Conservation (phyloP, 2,113 vertebrate species). For the Petrocephalus zakoni region DNA sequence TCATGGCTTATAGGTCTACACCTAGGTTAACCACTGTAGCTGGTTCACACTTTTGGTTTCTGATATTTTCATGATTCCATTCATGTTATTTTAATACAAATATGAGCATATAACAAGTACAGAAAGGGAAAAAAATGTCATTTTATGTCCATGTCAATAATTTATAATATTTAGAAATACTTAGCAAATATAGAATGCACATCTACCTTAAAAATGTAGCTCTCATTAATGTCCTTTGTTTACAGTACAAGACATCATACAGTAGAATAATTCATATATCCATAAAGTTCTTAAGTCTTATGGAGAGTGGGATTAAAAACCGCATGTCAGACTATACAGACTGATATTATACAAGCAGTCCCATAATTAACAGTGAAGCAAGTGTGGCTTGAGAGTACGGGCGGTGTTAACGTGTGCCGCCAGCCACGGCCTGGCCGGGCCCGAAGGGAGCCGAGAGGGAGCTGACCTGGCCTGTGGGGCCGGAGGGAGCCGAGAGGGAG, state of each 20-base stretch:
- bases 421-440: neutral
- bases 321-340: neutral
- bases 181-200: neutral
- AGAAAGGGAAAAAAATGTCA: neutral
- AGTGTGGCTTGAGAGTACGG: neutral
- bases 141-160: neutral
- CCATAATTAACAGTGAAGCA: neutral
- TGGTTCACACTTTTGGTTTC: neutral
- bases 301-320: neutral
- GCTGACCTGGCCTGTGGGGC: too few relatives aligned
- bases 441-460: neutral
- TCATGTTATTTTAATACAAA: slow-evolving; percentile 7
- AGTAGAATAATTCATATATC: neutral
- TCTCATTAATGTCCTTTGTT: neutral
- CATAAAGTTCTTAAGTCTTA: neutral
- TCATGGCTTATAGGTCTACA: neutral
- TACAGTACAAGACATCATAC: neutral
- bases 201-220: neutral
- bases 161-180: neutral
- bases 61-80: neutral
- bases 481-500: neutral
- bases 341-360: neutral
- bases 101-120: neutral
- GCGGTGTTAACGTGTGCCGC: neutral
- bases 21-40: neutral